Evolutionary conservation across 2,113 vertebrate species (phyloP).

Genomic region (Morone saxatilis): DNA sequence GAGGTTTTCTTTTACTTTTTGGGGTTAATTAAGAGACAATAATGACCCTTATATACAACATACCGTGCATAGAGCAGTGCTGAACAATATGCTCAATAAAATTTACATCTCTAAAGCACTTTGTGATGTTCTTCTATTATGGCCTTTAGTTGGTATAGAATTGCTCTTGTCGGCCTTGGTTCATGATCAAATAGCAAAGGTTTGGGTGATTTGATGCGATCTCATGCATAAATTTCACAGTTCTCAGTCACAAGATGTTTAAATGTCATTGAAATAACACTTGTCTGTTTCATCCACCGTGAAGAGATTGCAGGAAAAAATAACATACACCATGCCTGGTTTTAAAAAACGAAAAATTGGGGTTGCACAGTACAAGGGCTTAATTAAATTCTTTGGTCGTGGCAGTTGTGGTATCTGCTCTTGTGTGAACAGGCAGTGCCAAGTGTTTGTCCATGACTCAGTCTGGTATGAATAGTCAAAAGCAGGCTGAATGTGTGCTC

Average conservation of each 20-base stretch:
- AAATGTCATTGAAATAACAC: background rate
- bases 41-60: too few species aligned
- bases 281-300: background rate
- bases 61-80: background rate
- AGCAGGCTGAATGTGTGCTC: background rate
- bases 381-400: background rate
- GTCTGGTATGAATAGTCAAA: constrained; percentile 9
- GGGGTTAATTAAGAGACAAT: too few species aligned
- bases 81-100: background rate
- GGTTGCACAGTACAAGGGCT: background rate
- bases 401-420: background rate
- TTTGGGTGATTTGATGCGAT: background rate
- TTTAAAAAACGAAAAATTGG: background rate
- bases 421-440: background rate
- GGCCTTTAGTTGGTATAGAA: background rate
- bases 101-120: background rate
- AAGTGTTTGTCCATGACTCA: constrained; percentile 1
- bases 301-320: background rate
- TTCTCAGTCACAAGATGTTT: background rate
- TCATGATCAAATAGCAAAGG: background rate
- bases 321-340: background rate
- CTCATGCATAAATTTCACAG: background rate
- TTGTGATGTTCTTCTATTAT: background rate
- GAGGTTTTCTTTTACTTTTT: background rate
- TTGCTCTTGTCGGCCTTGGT: background rate